Evolutionary conservation across 2,888 invertebrate species (phyloP).

Genomic region (Drosophila cyrtoloma): DNA sequence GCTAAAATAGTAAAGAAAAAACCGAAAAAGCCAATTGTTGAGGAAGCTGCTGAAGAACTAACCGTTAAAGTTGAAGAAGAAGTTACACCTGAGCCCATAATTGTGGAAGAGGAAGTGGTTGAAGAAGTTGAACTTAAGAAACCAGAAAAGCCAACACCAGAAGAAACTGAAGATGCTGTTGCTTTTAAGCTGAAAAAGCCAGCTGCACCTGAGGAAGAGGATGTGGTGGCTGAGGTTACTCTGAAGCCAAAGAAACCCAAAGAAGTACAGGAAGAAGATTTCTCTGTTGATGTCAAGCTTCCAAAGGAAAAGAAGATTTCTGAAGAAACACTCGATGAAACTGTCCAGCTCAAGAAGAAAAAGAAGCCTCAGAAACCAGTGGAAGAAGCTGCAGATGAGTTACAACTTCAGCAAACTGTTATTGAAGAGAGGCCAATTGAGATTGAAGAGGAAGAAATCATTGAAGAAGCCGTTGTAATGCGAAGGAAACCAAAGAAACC

Average conservation of each 20-base stretch:
- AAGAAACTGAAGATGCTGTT: conserved; percentile 76
- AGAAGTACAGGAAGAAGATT: conserved; percentile 81
- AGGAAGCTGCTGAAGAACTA: conserved; percentile 74
- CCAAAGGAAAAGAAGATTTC: conserved; percentile 77
- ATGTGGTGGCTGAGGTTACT: conserved; percentile 83
- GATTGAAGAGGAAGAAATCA: conserved; percentile 86
- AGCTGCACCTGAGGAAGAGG: conserved; percentile 76
- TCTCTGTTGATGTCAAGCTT: conserved; percentile 80
- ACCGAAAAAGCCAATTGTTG: conserved; percentile 74
- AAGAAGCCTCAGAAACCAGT: conserved; percentile 74
- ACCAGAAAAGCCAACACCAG: conserved; percentile 60
- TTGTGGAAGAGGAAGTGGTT: conserved; percentile 70
- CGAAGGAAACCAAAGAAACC: conserved; percentile 79
- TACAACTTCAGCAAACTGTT: conserved; percentile 81
- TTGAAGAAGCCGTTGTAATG: conserved; percentile 83
- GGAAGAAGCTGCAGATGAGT: conserved; percentile 83
- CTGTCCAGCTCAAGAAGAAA: conserved; percentile 82
- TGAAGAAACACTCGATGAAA: conserved; percentile 83
- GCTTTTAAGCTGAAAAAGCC: conserved; percentile 80
- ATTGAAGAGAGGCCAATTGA: conserved; percentile 86
- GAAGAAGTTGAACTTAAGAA: conserved; percentile 72
- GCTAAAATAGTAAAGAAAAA: conserved; percentile 78
- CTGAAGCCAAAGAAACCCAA: conserved; percentile 83
- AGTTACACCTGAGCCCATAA: conserved; percentile 60
- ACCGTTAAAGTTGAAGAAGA: conserved; percentile 80